Conservation (phyloP, 2,888 invertebrate genomes). For the Dryocosmus kuriphilus region DNA sequence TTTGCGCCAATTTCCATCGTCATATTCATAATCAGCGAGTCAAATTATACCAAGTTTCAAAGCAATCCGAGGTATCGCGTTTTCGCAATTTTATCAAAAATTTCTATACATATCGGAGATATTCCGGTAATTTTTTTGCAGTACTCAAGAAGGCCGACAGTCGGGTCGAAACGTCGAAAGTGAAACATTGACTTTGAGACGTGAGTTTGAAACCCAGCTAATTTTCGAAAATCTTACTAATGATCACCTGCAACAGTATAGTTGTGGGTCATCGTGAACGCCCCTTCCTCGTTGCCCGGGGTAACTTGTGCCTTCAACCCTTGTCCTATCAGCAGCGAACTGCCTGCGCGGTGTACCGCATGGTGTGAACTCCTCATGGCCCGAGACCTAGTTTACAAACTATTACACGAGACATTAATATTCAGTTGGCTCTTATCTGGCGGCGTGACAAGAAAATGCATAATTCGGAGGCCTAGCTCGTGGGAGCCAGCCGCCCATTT, state of each 20-base stretch:
- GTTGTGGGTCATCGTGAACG: not conserved
- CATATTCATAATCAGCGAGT: too few relatives aligned
- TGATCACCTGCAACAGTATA: not conserved
- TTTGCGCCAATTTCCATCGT: too few relatives aligned
- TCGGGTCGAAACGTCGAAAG: too few relatives aligned
- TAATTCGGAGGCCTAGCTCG: slow-evolving; percentile 68
- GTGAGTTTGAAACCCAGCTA: not conserved
- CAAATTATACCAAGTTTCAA: too few relatives aligned
- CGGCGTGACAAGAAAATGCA: slow-evolving; percentile 76
- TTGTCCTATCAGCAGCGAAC: slow-evolving; percentile 37
- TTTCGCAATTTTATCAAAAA: too few relatives aligned
- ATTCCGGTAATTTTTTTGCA: too few relatives aligned
- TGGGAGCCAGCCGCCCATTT: slow-evolving; percentile 47
- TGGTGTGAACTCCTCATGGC: slow-evolving; percentile 47
- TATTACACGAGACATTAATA: slow-evolving; percentile 74
- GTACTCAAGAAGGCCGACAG: too few relatives aligned
- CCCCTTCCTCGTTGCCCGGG: not conserved
- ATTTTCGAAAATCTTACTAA: not conserved
- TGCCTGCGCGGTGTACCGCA: slow-evolving; percentile 43
- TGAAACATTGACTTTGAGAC: too few relatives aligned
- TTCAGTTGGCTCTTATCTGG: slow-evolving; percentile 74
- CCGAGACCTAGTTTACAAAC: slow-evolving; percentile 74
- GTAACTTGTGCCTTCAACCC: slow-evolving; percentile 44
- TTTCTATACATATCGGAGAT: too few relatives aligned
- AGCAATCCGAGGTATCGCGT: too few relatives aligned